A percentile compares a stretch with the other conserved stretches of the same genome.
Evolutionary conservation across 1,140 invertebrate species (phyloP).

Genomic region (Heterodera schachtii): DNA sequence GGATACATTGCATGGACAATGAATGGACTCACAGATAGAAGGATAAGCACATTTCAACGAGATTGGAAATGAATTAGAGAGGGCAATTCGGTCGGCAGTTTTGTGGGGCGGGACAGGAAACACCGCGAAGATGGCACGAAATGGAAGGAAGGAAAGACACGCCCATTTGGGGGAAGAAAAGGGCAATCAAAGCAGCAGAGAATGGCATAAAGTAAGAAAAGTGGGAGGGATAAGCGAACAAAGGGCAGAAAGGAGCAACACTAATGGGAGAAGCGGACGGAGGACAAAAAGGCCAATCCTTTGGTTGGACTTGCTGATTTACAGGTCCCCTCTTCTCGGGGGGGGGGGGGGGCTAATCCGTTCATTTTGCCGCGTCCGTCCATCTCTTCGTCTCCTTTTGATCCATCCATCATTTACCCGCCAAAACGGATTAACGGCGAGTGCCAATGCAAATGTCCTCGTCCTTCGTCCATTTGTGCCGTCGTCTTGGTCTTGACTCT

Average conservation of each 20-base stretch:
- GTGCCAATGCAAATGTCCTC: conserved; percentile 21
- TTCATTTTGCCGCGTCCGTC: not conserved
- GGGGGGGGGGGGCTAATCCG: not conserved
- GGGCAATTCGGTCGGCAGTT: not conserved
- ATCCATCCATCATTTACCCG: conserved; percentile 5
- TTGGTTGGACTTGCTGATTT: not conserved
- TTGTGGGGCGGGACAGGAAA: not conserved
- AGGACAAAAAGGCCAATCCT: not conserved
- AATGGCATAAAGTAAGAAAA: not conserved
- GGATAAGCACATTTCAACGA: not conserved
- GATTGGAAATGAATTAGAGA: not conserved
- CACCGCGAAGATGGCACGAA: not conserved
- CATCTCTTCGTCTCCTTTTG: not conserved
- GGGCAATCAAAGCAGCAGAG: not conserved
- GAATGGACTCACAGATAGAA: no score
- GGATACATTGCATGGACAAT: no score
- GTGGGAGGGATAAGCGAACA: not conserved
- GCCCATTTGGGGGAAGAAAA: not conserved
- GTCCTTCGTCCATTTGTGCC: not conserved
- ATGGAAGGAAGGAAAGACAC: conserved; percentile 2
- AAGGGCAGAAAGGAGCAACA: not conserved
- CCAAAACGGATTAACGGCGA: conserved; percentile 29
- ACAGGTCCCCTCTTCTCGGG: not conserved
- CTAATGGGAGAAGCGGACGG: not conserved
- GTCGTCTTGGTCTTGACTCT: conserved; percentile 11